Evolutionary conservation across 2,113 vertebrate species (phyloP), one percentile per base, ranked within the genome.

Genomic region (Syngnathus floridae): DNA sequence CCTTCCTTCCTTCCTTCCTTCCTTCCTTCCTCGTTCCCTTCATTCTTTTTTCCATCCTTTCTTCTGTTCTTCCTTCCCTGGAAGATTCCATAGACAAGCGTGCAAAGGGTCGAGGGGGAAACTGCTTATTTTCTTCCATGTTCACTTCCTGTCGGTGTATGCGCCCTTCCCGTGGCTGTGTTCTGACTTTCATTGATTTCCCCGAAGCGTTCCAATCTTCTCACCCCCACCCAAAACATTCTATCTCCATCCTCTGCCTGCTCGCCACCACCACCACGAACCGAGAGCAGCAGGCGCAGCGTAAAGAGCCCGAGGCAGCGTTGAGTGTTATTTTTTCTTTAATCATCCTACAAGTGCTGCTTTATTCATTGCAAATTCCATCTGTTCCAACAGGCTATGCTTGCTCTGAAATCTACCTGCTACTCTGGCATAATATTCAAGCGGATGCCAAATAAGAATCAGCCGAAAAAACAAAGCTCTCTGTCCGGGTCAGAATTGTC

Each of bases 281-380:
- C n/a, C n/a, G 26, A 26, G 21, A 22, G 51, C 51, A 54, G 51
- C 51, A 26, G 21, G 51, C 22, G 51, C 10, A 26, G 51, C 51
- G 26, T 54, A 5, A 35, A 56, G 26, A 35, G 54, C 54, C 54
- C 11, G 26, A 35, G 54, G 54, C 54, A 2, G 54, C 35, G 26
- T 35, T 17, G 54, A 56, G 26, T 56, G 54, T 56, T 56, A 56
- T 56, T 56, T 56, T 56, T 26, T 56, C 54, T 56, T 56, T 35
- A 35, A 56, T 56, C 54, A 56, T 56, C 54, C 14, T 16, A 56
- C 54, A 36, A 56, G 22, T 31, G 14, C 26, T 16, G 26, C 54
- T 56, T 56, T 35, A 56, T 56, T 56, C 26, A 35, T 56, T 3
- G 54, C 26, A 56, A 56, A 56, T 56, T 56, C 54, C 54, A 56